Conservation (phyloP, 1,140 invertebrate species). For the Oscheius sp. region DNA sequence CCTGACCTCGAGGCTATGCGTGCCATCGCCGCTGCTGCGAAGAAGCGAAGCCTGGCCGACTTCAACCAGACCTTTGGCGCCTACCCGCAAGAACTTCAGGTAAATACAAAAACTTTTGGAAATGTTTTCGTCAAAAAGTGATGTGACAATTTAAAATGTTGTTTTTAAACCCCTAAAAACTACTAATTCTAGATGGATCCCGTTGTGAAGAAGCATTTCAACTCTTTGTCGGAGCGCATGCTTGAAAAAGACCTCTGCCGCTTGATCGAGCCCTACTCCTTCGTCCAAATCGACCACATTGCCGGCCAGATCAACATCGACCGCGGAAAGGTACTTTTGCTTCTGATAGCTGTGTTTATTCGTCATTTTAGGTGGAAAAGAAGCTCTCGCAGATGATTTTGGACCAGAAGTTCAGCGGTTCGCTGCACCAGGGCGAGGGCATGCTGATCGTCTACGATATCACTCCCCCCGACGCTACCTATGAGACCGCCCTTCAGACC, state of each 20-base stretch:
- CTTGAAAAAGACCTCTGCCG: conserved; percentile 96
- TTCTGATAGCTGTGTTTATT: not conserved
- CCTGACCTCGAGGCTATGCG: conserved; percentile 96
- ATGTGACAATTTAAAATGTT: not conserved
- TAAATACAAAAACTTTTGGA: conserved; percentile 60
- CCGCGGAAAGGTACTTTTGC: conserved; percentile 64
- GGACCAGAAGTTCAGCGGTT: conserved; percentile 89
- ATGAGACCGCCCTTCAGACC: conserved; percentile 90
- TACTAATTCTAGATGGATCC: conserved; percentile 70
- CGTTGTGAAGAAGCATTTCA: conserved; percentile 91
- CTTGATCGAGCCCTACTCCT: conserved; percentile 96
- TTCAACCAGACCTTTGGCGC: conserved; percentile 82
- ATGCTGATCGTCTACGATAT: conserved; percentile 96
- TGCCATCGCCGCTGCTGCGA: conserved; percentile 88
- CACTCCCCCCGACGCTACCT: conserved; percentile 88
- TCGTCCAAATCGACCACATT: conserved; percentile 81
- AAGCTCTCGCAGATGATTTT: conserved; percentile 99
- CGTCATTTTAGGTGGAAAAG: conserved; percentile 74
- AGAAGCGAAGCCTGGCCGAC: conserved; percentile 90
- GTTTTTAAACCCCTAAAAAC: not conserved
- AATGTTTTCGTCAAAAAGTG: not conserved
- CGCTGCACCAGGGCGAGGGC: conserved; percentile 94
- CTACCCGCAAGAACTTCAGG: conserved; percentile 84
- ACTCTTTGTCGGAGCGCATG: conserved; percentile 95
- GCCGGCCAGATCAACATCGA: conserved; percentile 75